Evolutionary conservation across 2,113 vertebrate genomes (phyloP).

Genomic region (Platycercus adscitus): DNA sequence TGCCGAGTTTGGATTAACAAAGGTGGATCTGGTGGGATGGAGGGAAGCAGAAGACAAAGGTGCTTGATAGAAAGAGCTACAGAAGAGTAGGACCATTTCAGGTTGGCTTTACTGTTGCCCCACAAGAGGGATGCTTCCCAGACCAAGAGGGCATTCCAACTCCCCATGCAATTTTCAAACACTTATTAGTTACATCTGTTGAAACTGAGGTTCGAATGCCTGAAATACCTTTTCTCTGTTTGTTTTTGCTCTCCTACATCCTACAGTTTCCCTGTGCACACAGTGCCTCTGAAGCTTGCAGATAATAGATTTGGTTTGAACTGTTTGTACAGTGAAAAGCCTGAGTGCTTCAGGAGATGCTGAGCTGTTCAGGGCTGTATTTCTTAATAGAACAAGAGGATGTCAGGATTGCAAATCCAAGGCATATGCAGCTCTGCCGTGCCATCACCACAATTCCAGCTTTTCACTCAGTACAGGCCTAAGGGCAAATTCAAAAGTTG

Average conservation of each 20-base stretch:
- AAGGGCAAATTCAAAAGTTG: slow-evolving; percentile 2
- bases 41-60: not conserved
- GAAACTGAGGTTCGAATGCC: not conserved
- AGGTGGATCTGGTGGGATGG: not conserved
- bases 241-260: not conserved
- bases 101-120: not conserved
- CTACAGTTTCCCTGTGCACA: not conserved
- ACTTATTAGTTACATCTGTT: not conserved
- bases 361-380: not conserved
- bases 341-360: not conserved
- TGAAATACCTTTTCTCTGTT: not conserved
- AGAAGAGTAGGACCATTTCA: too few species aligned
- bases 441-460: not conserved
- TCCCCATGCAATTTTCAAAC: not conserved
- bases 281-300: not conserved
- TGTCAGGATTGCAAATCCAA: not conserved
- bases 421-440: not conserved
- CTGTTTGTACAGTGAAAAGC: not conserved
- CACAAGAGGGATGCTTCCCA: not conserved
- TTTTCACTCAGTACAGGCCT: not conserved
- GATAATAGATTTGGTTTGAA: not conserved
- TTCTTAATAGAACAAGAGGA: not conserved
- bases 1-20: not conserved
- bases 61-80: not conserved
- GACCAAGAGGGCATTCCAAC: not conserved